Percentiles rank a stretch among this genome's conserved stretches.
Conservation (phyloP, 2,113 vertebrate species). For the Oryzias javanicus region DNA sequence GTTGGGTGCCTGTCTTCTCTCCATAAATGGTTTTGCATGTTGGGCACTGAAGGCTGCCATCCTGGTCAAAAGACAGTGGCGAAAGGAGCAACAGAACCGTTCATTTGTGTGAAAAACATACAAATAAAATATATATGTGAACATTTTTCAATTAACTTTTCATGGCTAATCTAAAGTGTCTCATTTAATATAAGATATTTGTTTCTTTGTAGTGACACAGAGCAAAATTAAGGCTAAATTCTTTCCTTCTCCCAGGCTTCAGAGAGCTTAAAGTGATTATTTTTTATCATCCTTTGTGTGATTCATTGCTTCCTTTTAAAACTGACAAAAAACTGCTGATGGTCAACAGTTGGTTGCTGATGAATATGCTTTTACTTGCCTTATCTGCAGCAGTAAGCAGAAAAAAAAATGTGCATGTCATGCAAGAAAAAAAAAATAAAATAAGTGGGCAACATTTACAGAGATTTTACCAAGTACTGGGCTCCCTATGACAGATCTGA, state of each 20-base stretch:
- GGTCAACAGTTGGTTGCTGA: neutral
- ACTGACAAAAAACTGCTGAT: too few relatives aligned
- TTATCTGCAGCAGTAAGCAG: slow-evolving; percentile 1
- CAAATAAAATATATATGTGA: too few relatives aligned
- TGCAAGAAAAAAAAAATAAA: slow-evolving; percentile 7
- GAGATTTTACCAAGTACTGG: slow-evolving; percentile 9
- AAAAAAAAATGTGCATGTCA: slow-evolving; percentile 7
- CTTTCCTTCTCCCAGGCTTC: too few relatives aligned
- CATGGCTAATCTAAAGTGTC: too few relatives aligned
- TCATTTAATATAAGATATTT: neutral
- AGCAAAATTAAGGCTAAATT: too few relatives aligned
- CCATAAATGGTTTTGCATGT: slow-evolving; percentile 98
- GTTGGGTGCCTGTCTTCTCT: slow-evolving; percentile 95
- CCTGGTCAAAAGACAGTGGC: slow-evolving; percentile 71
- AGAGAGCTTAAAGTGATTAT: too few relatives aligned
- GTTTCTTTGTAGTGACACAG: neutral
- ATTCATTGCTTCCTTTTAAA: too few relatives aligned
- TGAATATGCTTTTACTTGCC: slow-evolving; percentile 7
- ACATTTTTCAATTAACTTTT: too few relatives aligned
- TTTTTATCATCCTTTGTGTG: too few relatives aligned
- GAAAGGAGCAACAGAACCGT: neutral
- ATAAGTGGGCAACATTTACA: neutral
- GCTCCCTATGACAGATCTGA: slow-evolving; percentile 13
- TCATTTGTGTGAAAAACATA: too few relatives aligned
- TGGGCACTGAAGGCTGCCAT: slow-evolving; percentile 95